These are phyloP conservation scores for Bradypus variegatus DNA, from an alignment of 2,797 vertebrate genomes.

Conservation along the genomic window DNA sequence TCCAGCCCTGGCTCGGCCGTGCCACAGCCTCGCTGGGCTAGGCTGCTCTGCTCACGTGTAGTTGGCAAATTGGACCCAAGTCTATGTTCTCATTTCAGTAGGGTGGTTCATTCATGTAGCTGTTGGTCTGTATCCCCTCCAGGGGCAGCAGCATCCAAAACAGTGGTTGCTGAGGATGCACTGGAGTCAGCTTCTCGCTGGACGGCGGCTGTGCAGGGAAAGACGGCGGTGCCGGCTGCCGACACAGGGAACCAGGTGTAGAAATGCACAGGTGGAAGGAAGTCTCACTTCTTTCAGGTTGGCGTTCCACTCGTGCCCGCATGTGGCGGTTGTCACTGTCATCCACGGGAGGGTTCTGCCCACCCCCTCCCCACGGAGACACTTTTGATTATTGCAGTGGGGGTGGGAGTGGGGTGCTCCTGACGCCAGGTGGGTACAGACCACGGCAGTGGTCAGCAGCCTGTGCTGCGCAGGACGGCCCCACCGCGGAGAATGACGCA, in stretches of 20 bases:
- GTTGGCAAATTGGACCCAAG: background rate
- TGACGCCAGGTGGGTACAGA: background rate
- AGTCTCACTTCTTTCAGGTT: background rate
- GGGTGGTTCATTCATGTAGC: background rate
- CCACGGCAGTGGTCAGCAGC: background rate
- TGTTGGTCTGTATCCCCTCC: background rate
- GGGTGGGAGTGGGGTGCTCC: fast-evolving
- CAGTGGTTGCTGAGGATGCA: background rate
- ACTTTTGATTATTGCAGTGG: background rate
- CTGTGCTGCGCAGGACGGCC: background rate
- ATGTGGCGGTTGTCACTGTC: too few relatives aligned
- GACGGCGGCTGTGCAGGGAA: background rate
- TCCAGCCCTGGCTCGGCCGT: too few relatives aligned
- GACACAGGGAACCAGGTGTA: background rate
- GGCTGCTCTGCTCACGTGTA: background rate
- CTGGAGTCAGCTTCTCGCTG: background rate
- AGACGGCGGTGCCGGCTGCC: background rate
- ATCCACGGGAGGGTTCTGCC: background rate
- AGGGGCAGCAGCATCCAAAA: background rate
- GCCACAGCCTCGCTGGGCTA: background rate
- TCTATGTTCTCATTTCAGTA: background rate
- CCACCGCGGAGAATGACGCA: background rate
- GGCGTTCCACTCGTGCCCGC: background rate
- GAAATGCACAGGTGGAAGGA: background rate
- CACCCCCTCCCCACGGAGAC: background rate